Base-by-base conservation (phyloP, 2,113 vertebrate genomes). In the Notechis scutatus region DNA sequence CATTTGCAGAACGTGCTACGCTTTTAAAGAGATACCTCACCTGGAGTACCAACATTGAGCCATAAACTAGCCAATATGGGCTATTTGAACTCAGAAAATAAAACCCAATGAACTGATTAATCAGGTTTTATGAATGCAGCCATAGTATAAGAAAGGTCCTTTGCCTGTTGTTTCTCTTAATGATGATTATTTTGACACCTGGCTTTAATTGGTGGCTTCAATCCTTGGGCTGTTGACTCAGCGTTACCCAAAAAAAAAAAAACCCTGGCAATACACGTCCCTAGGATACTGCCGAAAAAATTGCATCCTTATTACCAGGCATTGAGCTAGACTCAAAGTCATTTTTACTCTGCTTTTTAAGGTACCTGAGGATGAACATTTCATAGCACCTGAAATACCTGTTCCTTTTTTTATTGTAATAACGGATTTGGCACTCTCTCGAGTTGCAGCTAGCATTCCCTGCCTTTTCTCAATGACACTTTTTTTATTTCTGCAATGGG, bases 181-280 rank as follows among this genome's bases (percentile, higher is more conserved):
- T 9, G 74, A 21, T 81, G 20, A 61, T 59, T 39, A 42, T 81
- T 81, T 81, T 81, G 74, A 21, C 18, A 5, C 3, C 34, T 81
- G 74, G n/a, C 34, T 81, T 81, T 42, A 81, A 42, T 81, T 81
- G 34, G 34, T 81, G 34, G 34, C 74, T 42, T 81, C 34, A 42
- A 81, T 81, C 18, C 7, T 81, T 42, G 15, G n/a, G 69, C n/a
- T 34, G 34, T 81, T 81, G 74, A 21, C n/a, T 42, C 34, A 39
- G 14, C n/a, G 0, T 81, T 81, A 21, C 12, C 15, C 3, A n/a
- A n/a, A 69, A 81, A 20, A 39, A 39, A 15, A n/a, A 69, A 5
- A 7, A 6, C 5, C 56, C 57, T 0, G 1, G 34, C 74, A 21
- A 39, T 39, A 15, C n/a, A 39, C 0, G 0, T 81, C 1, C 21